Evolutionary conservation across 1,140 invertebrate species (phyloP), one percentile per base, ranked within the genome.

Genomic region (Euura lappo): DNA sequence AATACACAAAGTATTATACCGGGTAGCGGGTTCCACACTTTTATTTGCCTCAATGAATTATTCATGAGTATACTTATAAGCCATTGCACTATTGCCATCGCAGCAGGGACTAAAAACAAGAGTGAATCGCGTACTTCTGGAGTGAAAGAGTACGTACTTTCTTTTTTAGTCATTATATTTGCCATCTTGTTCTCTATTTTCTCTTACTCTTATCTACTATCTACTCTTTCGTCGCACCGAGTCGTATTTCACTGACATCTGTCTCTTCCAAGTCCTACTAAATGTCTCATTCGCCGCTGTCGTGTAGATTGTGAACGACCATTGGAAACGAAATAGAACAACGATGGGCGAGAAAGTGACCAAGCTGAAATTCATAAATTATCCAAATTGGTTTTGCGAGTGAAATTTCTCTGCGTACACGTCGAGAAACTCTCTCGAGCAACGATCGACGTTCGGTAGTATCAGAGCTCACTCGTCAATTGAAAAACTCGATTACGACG

Each of bases 41-140:
- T 86, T 84, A 81, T 84, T 81, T 81, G 75, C 78, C 28, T 72
- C 75, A 46, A 69, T 85, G 83, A 81, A 86, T 86, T 85, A 86
- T 86, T 86, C 84, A 86, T 84, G 83, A 86, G 76, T 75, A 76
- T 81, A 80, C 84, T 83, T 84, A 84, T 86, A 85, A 85, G 79
- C 80, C 74, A n/a, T n/a, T n/a, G n/a, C n/a, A 80, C 80, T 81
- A 84, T 84, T 79, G 78, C 80, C 69, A 45, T 70, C 42, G 69
- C 44, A 76, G 13, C 51, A n/a, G 6, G 8, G 13, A 60, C 13
- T 11, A 60, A 60, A 51, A 60, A 60, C 8, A 11, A 60, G 13
- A 60, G 3, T 8, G 13, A 60, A 60, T 60, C 51, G 13, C 51
- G 28, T 28, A 60, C 51, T 60, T n/a, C 6, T 5, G 8, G 51